phyloP scores from a whole-genome alignment of 1,140 invertebrate genomes.

The Geopemphigus sp. region DNA sequence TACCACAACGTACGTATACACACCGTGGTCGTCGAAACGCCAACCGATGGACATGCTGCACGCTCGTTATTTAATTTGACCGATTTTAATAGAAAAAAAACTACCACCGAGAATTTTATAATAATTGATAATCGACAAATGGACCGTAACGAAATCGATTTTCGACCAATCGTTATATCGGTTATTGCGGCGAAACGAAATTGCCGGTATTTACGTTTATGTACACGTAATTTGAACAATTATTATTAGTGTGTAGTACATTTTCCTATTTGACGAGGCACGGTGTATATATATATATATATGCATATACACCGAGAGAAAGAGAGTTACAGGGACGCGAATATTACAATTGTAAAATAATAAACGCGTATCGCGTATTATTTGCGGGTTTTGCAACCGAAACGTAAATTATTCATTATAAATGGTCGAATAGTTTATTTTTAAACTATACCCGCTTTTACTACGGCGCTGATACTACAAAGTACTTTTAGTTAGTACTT shows the following conservation, averaged over 20 bases:
- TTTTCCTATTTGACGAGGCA: no score
- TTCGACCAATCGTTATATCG: neutral
- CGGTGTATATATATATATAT: no score
- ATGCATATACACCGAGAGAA: no score
- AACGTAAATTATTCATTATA: neutral
- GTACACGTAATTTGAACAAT: neutral
- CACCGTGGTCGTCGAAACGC: neutral
- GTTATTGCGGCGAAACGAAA: neutral
- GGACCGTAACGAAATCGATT: conserved; percentile 8
- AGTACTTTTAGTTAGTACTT: no score
- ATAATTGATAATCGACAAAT: conserved; percentile 1
- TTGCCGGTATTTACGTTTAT: neutral
- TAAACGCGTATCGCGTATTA: neutral
- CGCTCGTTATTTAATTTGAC: neutral
- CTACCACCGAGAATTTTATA: neutral
- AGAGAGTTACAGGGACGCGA: neutral
- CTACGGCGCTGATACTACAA: no score
- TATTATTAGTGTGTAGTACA: neutral
- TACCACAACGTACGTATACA: no score
- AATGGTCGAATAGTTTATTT: neutral
- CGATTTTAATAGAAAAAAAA: neutral
- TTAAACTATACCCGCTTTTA: no score
- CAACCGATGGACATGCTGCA: neutral
- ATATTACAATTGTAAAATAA: neutral
- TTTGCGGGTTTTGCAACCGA: neutral